phyloP scores from a whole-genome alignment of 1,140 invertebrate genomes.

The Rhagoletis pomonella region DNA sequence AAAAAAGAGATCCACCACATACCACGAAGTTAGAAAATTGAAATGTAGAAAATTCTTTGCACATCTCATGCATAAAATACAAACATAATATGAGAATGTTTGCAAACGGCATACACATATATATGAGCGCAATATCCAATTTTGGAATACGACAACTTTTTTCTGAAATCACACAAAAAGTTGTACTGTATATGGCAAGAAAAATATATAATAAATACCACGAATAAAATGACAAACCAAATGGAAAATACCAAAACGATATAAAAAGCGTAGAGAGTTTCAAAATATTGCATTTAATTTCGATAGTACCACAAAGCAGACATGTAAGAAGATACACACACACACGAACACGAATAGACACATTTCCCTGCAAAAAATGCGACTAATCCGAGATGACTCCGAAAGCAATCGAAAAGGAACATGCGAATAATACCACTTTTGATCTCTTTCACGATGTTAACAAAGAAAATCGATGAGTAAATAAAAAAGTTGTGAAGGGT shows the following conservation, averaged over 20 bases:
- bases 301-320: not conserved
- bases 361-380: too few relatives aligned
- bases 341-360: not conserved
- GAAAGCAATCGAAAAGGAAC: too few relatives aligned
- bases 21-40: not conserved
- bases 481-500: too few relatives aligned
- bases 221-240: not conserved
- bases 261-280: slow-evolving; percentile 8
- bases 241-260: not conserved
- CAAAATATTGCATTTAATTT: slow-evolving; percentile 36
- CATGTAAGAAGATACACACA: not conserved
- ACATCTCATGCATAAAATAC: slow-evolving; percentile 17
- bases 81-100: not conserved
- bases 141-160: not conserved
- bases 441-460: too few relatives aligned
- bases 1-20: too few relatives aligned
- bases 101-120: not conserved
- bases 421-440: too few relatives aligned
- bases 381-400: too few relatives aligned
- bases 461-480: too few relatives aligned
- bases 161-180: not conserved
- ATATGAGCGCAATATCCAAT: not conserved
- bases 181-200: not conserved
- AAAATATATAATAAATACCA: not conserved
- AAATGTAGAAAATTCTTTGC: not conserved